Evolutionary conservation across 2,113 vertebrate genomes (phyloP), one percentile per base, ranked within the genome.

Genomic region (Rhinogobius similis): DNA sequence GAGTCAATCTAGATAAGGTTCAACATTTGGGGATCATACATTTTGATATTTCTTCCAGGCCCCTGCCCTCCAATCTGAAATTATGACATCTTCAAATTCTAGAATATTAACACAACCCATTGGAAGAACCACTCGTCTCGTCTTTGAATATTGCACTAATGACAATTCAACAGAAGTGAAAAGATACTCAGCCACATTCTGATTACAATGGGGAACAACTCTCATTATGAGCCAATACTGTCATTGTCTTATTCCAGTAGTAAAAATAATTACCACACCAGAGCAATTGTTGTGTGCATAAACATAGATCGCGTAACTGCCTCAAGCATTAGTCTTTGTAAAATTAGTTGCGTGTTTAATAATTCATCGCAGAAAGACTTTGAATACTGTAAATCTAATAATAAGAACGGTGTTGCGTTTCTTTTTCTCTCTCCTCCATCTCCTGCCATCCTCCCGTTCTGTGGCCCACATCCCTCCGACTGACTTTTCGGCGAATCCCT

Each of bases 401-500:
- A 41, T 50, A 50, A 50, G 46, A 50, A 9, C 10, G 5, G 8
- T n/a, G 9, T 50, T 50, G n/a, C 9, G 0, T 27, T 9, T 26
- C 29, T 38, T 26, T 46, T n/a, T 58, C n/a, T 61, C n/a, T 61
- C 50, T 62, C 39, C 26, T 9, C 48, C n/a, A 4, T 21, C 21
- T 18, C 26, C 20, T 20, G 65, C 44, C 16, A 62, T 23, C 16
- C 43, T 43, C 9, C 36, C 43, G 16, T 43, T 29, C 43, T 10
- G 41, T 50, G 52, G 26, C 32, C 38, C 24, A 58, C 43, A 65
- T 72, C 62, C 36, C 50, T 72, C 62, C 36, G 26, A 43, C 53
- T 58, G 26, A 56, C 21, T 59, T 70, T 67, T 48, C 68, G 76
- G 59, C 77, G 43, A 67, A 53, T 70, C 38, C 53, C 52, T 39